A percentile compares a stretch with the other conserved stretches of the same genome.
phyloP scores from a whole-genome alignment of 2,888 invertebrate genomes.

The Trachelus iudaicus region DNA sequence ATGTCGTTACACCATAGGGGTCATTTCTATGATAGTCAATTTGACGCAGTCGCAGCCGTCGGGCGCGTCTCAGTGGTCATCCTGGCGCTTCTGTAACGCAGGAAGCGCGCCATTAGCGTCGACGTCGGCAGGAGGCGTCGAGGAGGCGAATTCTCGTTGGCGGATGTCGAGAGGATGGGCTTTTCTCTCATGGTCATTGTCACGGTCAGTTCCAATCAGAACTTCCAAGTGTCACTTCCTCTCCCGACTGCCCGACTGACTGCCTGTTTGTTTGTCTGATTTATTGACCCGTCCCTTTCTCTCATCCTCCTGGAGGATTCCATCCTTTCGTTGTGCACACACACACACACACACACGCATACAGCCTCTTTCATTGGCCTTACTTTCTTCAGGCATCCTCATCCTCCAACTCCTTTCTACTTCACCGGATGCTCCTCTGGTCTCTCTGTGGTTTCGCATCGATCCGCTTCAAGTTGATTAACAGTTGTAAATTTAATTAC shows the following conservation, averaged over 20 bases:
- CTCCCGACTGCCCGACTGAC: constrained; percentile 1
- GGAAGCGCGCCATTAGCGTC: constrained; percentile 37
- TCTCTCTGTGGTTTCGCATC: constrained; percentile 25
- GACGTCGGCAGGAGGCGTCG: not conserved
- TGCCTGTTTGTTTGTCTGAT: constrained; percentile 26
- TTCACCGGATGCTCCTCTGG: not conserved
- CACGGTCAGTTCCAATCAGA: constrained; percentile 42
- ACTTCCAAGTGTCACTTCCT: constrained; percentile 37
- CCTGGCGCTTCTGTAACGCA: constrained; percentile 16
- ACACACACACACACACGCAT: too few species aligned
- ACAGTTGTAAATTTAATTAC: constrained; percentile 53
- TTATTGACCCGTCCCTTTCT: constrained; percentile 10
- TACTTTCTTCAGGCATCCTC: not conserved
- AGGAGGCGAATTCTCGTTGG: not conserved
- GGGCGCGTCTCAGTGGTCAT: constrained; percentile 69
- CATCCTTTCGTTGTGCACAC: not conserved
- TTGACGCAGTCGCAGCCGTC: constrained; percentile 60
- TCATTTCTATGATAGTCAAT: constrained; percentile 30
- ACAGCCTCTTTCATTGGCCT: not conserved
- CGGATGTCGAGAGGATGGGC: not conserved
- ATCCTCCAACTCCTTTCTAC: not conserved
- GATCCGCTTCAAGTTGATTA: constrained; percentile 47
- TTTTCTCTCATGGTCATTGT: constrained; percentile 37
- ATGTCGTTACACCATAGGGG: not conserved
- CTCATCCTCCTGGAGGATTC: constrained; percentile 8